Base-by-base conservation (phyloP, 2,113 vertebrate species). In the Scytalopus superciliaris region DNA sequence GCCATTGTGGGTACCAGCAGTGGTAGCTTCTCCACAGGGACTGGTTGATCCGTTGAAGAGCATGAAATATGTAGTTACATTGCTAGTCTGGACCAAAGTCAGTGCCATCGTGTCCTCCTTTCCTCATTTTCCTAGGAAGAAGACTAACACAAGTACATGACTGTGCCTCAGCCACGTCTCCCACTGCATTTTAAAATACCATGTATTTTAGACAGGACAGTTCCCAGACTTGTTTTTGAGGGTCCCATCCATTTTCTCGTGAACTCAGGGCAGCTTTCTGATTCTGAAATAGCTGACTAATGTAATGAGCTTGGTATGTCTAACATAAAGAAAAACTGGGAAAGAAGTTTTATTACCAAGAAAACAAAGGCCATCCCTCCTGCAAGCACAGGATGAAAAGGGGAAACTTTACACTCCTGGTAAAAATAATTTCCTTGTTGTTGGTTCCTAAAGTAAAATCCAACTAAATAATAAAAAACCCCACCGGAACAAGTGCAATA, bases 331-430 rank as follows among this genome's bases (percentile, higher is more conserved):
- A 92, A 93, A 81, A 78, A 86, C 31, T 78, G 59, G 3, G 8
- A 75, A 74, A 83, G 59, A 77, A 80, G 42, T 74, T 96, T 94
- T 87, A 82, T 82, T 95, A 55, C n/a, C 10, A 31, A 70, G 77
- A 73, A 92, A 64, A 74, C 59, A 75, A 67, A 94, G 55, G 75
- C 66, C 66, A 68, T 24, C 40, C 28, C n/a, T 91, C 24, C 45
- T 80, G n/a, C 59, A 80, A 39, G 12, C 74, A 86, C 42, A 63
- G 24, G 37, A 80, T 74, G 47, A 88, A 93, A n/a, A 70, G 4
- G 35, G 37, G 19, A 94, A 92, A 74, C 47, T 60, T 92, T 44
- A 33, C 81, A 63, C 35, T 84, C 15, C 24, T 91, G 31, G 44
- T 91, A 70, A 94, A 89, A 91, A 62, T 73, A 81, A 62, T 80